phyloP scores from a whole-genome alignment of 2,113 vertebrate species.

The Trogon melanurus region DNA sequence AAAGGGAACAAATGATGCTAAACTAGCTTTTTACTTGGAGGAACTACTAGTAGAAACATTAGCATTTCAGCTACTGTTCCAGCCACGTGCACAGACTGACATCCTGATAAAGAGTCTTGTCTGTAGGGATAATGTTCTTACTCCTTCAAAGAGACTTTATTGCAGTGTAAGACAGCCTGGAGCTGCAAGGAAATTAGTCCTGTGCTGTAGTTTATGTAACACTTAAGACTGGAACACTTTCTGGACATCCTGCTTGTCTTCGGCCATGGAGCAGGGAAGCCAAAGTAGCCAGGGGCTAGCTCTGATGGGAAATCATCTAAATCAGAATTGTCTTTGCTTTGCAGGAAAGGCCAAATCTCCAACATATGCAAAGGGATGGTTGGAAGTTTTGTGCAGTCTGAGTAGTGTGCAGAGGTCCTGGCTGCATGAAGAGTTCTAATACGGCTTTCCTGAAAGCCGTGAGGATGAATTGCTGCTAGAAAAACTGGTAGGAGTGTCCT shows the following conservation, averaged over 20 bases:
- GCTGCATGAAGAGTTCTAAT: background rate
- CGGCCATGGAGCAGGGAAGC: background rate
- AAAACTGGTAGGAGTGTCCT: background rate
- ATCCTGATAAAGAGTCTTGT: background rate
- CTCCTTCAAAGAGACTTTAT: background rate
- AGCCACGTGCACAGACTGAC: background rate
- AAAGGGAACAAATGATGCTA: background rate
- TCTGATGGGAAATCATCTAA: background rate
- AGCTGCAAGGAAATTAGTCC: background rate
- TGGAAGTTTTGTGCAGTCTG: background rate
- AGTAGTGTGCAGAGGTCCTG: background rate
- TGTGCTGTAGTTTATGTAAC: background rate
- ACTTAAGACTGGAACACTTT: background rate
- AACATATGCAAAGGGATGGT: fast-evolving
- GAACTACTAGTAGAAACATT: background rate
- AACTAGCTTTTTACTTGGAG: background rate
- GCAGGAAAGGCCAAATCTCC: background rate
- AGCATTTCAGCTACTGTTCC: background rate
- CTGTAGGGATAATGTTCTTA: background rate
- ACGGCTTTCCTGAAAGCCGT: background rate
- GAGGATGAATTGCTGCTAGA: background rate
- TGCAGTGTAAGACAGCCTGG: background rate
- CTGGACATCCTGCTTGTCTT: background rate
- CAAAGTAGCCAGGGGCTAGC: background rate
- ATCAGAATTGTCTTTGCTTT: background rate